phyloP scores from a whole-genome alignment of 2,113 vertebrate genomes.

The Boleophthalmus pectinirostris region DNA sequence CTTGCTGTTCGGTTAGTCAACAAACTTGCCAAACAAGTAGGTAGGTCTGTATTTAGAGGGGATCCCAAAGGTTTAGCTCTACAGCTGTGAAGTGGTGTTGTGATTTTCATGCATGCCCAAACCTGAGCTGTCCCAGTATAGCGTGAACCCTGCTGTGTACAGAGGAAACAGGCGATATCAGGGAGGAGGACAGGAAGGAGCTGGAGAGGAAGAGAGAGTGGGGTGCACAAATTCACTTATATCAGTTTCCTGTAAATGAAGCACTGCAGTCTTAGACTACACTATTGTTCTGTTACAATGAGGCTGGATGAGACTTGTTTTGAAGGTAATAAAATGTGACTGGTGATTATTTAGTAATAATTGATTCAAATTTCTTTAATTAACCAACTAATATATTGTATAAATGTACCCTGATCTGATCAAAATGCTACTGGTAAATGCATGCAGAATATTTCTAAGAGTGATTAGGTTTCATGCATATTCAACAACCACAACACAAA shows the following conservation, averaged over 20 bases:
- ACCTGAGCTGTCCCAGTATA: slow-evolving; percentile 53
- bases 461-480: not conserved
- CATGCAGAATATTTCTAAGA: not conserved
- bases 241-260: slow-evolving; percentile 33
- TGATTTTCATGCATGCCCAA: slow-evolving; percentile 55
- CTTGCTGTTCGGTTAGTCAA: slow-evolving; percentile 33
- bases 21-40: slow-evolving; percentile 31
- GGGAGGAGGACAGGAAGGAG: slow-evolving; percentile 60
- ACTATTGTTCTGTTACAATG: slow-evolving; percentile 2
- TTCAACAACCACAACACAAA: not conserved
- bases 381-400: not conserved
- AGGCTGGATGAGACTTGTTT: not conserved
- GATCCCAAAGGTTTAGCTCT: slow-evolving; percentile 23
- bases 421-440: not conserved
- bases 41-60: slow-evolving; percentile 27
- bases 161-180: slow-evolving; percentile 64
- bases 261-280: not conserved
- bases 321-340: not conserved
- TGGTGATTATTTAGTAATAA: not conserved
- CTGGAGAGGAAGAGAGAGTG: slow-evolving; percentile 46
- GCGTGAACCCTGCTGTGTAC: slow-evolving; percentile 54
- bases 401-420: not conserved
- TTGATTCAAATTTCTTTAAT: not conserved
- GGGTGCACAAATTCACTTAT: slow-evolving; percentile 29
- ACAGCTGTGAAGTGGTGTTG: slow-evolving; percentile 29